These are phyloP conservation scores for Agrochola lota DNA, from an alignment of 2,888 invertebrate genomes.

Conservation along the genomic window DNA sequence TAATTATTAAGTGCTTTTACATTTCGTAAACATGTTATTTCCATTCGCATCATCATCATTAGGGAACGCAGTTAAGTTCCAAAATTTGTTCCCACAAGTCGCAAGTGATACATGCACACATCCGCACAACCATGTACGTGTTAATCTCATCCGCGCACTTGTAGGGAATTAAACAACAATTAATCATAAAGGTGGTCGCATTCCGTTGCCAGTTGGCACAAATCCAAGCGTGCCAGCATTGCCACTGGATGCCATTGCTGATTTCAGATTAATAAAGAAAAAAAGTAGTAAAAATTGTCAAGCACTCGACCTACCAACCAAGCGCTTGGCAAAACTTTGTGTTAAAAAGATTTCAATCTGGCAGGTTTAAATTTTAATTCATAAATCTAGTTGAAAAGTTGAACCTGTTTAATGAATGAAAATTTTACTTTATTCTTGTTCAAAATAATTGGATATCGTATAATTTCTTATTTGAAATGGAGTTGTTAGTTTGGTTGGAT, in stretches of 20 bases:
- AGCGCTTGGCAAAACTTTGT: slow-evolving; percentile 30
- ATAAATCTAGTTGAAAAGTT: slow-evolving; percentile 44
- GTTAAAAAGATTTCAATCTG: slow-evolving; percentile 49
- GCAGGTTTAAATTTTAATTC: slow-evolving; percentile 47
- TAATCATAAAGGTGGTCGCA: slow-evolving; percentile 61
- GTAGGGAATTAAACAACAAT: slow-evolving; percentile 63
- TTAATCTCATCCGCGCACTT: slow-evolving; percentile 35
- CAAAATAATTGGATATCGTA: slow-evolving; percentile 41
- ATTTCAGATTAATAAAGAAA: slow-evolving; percentile 60
- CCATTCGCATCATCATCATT: not conserved
- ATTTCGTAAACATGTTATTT: not conserved
- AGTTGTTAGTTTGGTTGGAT: slow-evolving; percentile 5
- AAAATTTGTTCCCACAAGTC: not conserved
- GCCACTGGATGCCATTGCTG: slow-evolving; percentile 55
- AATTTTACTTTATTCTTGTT: slow-evolving; percentile 44
- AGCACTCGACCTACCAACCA: slow-evolving; percentile 17
- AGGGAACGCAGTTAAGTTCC: not conserved
- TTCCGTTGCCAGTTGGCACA: slow-evolving; percentile 66
- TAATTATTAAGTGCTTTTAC: not conserved
- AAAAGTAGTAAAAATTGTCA: slow-evolving; percentile 36
- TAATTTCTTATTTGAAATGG: slow-evolving; percentile 16
- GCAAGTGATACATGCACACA: not conserved
- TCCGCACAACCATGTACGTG: not conserved
- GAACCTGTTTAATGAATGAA: slow-evolving; percentile 48
- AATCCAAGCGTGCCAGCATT: slow-evolving; percentile 53